Evolutionary conservation across 2,113 vertebrate species (phyloP), one percentile per base, ranked within the genome.

Genomic region (Bos javanicus): DNA sequence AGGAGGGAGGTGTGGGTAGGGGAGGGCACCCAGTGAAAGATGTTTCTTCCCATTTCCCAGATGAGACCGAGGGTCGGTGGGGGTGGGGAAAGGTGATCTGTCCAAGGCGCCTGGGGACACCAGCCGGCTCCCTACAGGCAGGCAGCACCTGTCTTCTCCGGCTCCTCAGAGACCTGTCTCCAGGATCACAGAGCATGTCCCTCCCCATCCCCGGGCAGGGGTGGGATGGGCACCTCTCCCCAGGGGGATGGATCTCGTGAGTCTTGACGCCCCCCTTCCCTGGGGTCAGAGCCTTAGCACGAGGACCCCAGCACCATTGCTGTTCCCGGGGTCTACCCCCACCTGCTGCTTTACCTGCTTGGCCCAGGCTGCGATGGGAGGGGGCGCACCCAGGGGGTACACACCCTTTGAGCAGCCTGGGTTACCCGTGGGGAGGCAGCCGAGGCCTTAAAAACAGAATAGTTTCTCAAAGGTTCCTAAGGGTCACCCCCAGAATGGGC

Each of bases 141-240:
- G 19, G 4, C 43, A 10, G 3, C 71, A 4, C 33, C 3, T 12
- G 13, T 28, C 23, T 30, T 48, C 19, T 85, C 33, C 23, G 0
- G 2, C 25, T 60, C 11, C 1, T 33, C 25, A 0, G 30, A 21
- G 26, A 6, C 16, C 50, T 16, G 9, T 21, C 48, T 48, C 59
- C 6, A 4, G 43, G 52, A 21, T 60, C 86, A 30, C 43, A 9
- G 17, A 82, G 87, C 0, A 0, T 76, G 39, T 43, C 25, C 19
- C 52, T 8, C 33, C 11, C 4, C 19, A 62, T 15, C 9, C 28
- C 0, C 0, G 2, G 0, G 2, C 23, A 13, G 8, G 19, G 9
- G 62, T 3, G 0, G 0, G 50, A 1, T 3, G 46, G 90, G 21
- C 13, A 1, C 10, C n/a, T 6, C 7, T 57, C 14, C 92, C 26